Evolutionary conservation across 2,888 invertebrate genomes (phyloP).

Genomic region (Drosophila hamatofila): DNA sequence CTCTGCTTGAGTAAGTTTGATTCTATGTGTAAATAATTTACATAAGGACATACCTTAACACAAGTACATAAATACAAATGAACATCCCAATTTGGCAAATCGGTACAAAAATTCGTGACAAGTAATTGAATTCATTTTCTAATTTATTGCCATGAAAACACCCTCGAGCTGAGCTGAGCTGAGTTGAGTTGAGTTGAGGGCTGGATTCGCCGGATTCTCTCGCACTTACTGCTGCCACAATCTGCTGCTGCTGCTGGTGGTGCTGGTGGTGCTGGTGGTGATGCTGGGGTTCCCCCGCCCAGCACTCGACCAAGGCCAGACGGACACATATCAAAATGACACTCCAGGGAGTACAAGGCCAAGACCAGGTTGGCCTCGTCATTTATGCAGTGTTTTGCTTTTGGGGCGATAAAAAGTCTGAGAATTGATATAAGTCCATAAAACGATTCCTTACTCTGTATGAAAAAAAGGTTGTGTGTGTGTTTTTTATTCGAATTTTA

Average conservation of each 20-base stretch:
- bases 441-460: slow-evolving; percentile 57
- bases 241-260: slow-evolving; percentile 23
- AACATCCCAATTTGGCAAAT: slow-evolving; percentile 72
- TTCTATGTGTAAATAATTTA: slow-evolving; percentile 53
- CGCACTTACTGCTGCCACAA: slow-evolving; percentile 19
- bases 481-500: slow-evolving; percentile 72
- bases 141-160: slow-evolving; percentile 78
- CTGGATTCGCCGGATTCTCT: slow-evolving; percentile 7
- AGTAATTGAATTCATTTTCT: slow-evolving; percentile 81
- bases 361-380: slow-evolving; percentile 54
- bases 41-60: slow-evolving; percentile 31
- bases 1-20: slow-evolving; percentile 14
- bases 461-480: slow-evolving; percentile 29
- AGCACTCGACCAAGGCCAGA: slow-evolving; percentile 41
- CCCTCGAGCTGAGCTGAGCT: slow-evolving; percentile 43
- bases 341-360: slow-evolving; percentile 75
- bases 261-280: slow-evolving; percentile 16
- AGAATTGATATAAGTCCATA: slow-evolving; percentile 79
- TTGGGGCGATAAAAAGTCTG: slow-evolving; percentile 69
- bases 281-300: background rate
- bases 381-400: slow-evolving; percentile 60
- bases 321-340: slow-evolving; percentile 78
- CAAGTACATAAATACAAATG: slow-evolving; percentile 55
- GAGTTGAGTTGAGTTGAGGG: slow-evolving; percentile 31
- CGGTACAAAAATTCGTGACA: slow-evolving; percentile 76